These are phyloP conservation scores for Ifrita kowaldi DNA, from an alignment of 2,113 vertebrate genomes.

Conservation along the genomic window DNA sequence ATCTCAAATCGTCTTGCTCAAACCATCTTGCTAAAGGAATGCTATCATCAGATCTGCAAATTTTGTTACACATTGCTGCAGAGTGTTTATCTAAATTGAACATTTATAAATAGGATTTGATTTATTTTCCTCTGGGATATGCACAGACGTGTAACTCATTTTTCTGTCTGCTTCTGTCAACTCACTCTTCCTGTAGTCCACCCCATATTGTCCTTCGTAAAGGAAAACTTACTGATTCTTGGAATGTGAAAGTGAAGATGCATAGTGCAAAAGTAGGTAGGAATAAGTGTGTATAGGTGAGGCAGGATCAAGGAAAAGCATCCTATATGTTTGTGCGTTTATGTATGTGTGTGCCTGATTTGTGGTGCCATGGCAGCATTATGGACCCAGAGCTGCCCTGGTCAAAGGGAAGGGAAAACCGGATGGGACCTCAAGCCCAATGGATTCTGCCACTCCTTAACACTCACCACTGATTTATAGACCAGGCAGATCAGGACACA, in stretches of 20 bases:
- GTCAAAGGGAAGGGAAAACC: not conserved
- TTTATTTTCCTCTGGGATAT: not conserved
- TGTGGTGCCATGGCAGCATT: not conserved
- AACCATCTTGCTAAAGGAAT: not conserved
- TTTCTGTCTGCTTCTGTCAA: not conserved
- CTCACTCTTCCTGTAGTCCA: not conserved
- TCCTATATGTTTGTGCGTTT: not conserved
- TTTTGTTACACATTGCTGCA: conserved; percentile 30
- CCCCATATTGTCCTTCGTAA: rapidly evolving
- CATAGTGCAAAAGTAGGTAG: not conserved
- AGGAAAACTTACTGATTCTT: not conserved
- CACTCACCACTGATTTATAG: not conserved
- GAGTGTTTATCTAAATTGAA: not conserved
- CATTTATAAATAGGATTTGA: not conserved
- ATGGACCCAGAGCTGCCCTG: not conserved
- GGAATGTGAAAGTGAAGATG: not conserved
- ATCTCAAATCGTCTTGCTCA: not conserved
- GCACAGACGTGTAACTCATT: not conserved
- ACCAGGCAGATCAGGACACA: not conserved
- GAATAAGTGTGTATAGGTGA: not conserved
- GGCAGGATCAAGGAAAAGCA: not conserved
- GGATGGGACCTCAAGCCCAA: not conserved
- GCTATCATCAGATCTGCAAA: conserved; percentile 7
- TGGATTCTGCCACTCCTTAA: not conserved
- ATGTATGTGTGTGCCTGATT: not conserved